These are phyloP conservation scores for Synanceia verrucosa DNA, from an alignment of 2,797 vertebrate species.

Conservation along the genomic window DNA sequence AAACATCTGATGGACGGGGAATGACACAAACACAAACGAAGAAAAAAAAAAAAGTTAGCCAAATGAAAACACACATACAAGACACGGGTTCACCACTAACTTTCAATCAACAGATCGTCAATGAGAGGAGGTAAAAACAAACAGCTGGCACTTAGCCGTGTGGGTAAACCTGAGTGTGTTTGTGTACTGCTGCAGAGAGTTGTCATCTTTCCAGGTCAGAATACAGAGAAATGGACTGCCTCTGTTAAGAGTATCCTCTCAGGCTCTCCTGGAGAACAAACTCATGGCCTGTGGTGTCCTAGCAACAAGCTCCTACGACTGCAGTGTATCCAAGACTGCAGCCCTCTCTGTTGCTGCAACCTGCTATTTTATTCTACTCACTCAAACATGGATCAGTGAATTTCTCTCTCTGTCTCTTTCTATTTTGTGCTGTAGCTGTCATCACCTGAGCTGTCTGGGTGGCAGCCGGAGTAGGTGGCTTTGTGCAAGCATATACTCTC, in stretches of 20 bases:
- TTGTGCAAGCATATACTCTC: slow-evolving; percentile 18
- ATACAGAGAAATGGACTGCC: slow-evolving; percentile 63
- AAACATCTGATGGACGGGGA: slow-evolving; percentile 89
- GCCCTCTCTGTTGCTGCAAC: slow-evolving; percentile 65
- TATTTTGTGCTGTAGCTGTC: slow-evolving; percentile 52
- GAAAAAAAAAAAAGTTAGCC: background rate
- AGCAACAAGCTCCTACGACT: slow-evolving; percentile 83
- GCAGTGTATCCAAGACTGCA: slow-evolving; percentile 77
- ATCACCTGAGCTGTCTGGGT: slow-evolving; percentile 29
- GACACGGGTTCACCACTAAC: slow-evolving; percentile 12
- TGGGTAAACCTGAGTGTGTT: slow-evolving; percentile 24
- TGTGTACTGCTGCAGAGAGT: slow-evolving; percentile 37
- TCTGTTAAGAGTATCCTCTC: slow-evolving; percentile 67
- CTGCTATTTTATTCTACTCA: slow-evolving; percentile 69
- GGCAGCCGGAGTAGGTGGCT: slow-evolving; percentile 19
- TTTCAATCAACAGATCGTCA: slow-evolving; percentile 26
- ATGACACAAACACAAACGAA: slow-evolving; percentile 40
- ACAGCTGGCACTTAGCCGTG: slow-evolving; percentile 30
- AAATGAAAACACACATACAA: slow-evolving; percentile 20
- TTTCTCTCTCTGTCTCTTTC: slow-evolving; percentile 49
- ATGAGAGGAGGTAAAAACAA: slow-evolving; percentile 31
- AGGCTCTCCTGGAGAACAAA: slow-evolving; percentile 70
- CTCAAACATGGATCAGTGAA: slow-evolving; percentile 53
- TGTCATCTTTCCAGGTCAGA: slow-evolving; percentile 61
- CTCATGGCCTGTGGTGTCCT: slow-evolving; percentile 81